These are phyloP conservation scores for Aplodontia rufa DNA, from an alignment of 2,113 vertebrate species.

Conservation along the genomic window DNA sequence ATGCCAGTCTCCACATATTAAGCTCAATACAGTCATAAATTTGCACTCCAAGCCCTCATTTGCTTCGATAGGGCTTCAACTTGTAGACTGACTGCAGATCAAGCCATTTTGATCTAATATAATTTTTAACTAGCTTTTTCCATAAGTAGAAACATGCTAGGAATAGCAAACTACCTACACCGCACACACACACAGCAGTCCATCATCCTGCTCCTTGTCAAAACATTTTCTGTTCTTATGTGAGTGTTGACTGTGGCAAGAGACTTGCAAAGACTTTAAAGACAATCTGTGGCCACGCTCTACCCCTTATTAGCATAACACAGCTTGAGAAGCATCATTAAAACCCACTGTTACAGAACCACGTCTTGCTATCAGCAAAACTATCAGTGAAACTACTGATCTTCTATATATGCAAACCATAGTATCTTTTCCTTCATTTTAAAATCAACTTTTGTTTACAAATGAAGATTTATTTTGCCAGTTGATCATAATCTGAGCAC, in stretches of 20 bases:
- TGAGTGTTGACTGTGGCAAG: neutral
- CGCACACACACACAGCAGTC: neutral
- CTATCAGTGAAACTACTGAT: neutral
- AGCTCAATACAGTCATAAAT: slow-evolving; percentile 64
- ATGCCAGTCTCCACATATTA: neutral
- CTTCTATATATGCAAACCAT: slow-evolving; percentile 14
- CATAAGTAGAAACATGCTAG: slow-evolving; percentile 68
- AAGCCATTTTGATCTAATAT: slow-evolving; percentile 62
- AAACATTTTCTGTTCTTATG: slow-evolving; percentile 50
- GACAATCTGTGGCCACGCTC: slow-evolving; percentile 38
- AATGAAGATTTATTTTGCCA: slow-evolving; percentile 77
- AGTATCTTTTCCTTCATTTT: slow-evolving; percentile 24
- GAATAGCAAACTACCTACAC: slow-evolving; percentile 71
- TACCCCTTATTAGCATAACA: slow-evolving; percentile 25
- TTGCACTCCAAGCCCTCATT: slow-evolving; percentile 57
- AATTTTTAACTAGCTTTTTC: slow-evolving; percentile 71
- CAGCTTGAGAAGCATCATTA: slow-evolving; percentile 1
- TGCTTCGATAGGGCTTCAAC: slow-evolving; percentile 61
- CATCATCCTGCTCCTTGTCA: slow-evolving; percentile 56
- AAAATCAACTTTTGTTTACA: slow-evolving; percentile 71
- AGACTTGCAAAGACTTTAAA: slow-evolving; percentile 52
- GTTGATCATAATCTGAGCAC: slow-evolving; percentile 80
- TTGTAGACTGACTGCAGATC: slow-evolving; percentile 59
- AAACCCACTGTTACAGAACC: neutral
- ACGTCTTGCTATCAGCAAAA: slow-evolving; percentile 37